Percentiles rank a stretch among this genome's conserved stretches.
Evolutionary conservation across 2,888 invertebrate species (phyloP).

Genomic region (Polydrusus tereticollis): DNA sequence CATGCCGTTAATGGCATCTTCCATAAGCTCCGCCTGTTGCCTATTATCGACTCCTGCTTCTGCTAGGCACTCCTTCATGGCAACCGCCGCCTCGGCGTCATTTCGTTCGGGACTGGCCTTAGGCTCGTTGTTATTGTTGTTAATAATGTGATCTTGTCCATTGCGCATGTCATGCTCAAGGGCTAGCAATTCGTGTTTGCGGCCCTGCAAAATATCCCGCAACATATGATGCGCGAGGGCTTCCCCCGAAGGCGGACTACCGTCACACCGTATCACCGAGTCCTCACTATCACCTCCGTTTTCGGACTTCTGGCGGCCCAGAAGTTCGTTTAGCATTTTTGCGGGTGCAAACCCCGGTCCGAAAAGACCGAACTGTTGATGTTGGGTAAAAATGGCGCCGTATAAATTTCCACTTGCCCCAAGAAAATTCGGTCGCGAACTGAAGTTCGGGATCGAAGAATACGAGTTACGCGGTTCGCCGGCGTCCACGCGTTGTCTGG

Average conservation of each 20-base stretch:
- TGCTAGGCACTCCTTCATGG: conserved; percentile 71
- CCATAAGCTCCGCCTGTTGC: conserved; percentile 69
- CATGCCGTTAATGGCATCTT: conserved; percentile 74
- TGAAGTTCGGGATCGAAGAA: conserved; percentile 83
- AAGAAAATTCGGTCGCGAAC: conserved; percentile 85
- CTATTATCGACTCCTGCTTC: conserved; percentile 73
- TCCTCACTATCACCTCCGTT: conserved; percentile 66
- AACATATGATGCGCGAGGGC: conserved; percentile 85
- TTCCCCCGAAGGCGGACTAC: conserved; percentile 71
- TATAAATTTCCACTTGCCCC: conserved; percentile 79
- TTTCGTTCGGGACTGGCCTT: conserved; percentile 65
- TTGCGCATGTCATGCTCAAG: conserved; percentile 78
- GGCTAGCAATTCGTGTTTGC: conserved; percentile 84
- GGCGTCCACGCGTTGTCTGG: conserved; percentile 96
- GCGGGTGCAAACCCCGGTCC: conserved; percentile 88
- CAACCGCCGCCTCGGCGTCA: conserved; percentile 55
- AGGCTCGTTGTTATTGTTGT: conserved; percentile 69
- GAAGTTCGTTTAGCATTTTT: conserved; percentile 92
- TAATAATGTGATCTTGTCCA: conserved; percentile 67
- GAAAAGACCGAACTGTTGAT: conserved; percentile 86
- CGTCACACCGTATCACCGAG: conserved; percentile 70
- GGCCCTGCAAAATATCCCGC: conserved; percentile 90
- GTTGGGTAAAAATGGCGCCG: conserved; percentile 87
- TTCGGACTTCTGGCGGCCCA: conserved; percentile 78
- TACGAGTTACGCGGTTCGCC: conserved; percentile 95